Percentiles rank a stretch among this genome's conserved stretches.
Evolutionary conservation across 2,888 invertebrate species (phyloP).

Genomic region (Rhaphigaster nebulosa): DNA sequence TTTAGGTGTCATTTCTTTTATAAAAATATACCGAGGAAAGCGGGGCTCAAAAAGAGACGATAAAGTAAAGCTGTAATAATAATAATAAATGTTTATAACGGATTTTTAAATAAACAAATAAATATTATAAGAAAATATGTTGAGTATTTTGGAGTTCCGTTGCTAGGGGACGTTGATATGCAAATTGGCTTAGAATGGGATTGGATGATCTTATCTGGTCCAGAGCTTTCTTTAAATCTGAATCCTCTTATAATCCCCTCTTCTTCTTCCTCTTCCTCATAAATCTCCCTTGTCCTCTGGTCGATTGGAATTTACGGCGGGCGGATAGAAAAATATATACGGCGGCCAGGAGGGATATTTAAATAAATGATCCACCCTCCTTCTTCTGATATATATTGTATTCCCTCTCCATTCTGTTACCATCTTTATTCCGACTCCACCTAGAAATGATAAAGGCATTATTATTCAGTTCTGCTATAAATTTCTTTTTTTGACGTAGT

Average conservation of each 20-base stretch:
- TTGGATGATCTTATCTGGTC: constrained; percentile 32
- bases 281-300: constrained; percentile 32
- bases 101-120: neutral
- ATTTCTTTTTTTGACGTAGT: neutral
- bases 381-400: neutral
- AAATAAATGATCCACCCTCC: constrained; percentile 15
- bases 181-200: neutral
- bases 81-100: neutral
- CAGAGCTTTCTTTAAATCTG: constrained; percentile 30
- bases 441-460: neutral
- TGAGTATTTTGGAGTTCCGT: neutral
- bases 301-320: constrained; percentile 17
- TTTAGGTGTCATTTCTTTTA: too few species aligned
- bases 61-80: neutral
- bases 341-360: constrained; percentile 10
- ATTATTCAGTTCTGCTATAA: neutral
- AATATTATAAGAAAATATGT: neutral
- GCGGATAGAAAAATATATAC: neutral
- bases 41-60: too few species aligned
- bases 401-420: neutral
- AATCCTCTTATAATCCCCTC: constrained; percentile 18
- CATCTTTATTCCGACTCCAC: neutral
- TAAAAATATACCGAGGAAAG: too few species aligned
- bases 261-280: neutral
- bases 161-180: neutral